These are phyloP conservation scores for Clarias gariepinus DNA, from an alignment of 2,113 vertebrate genomes.

Conservation along the genomic window DNA sequence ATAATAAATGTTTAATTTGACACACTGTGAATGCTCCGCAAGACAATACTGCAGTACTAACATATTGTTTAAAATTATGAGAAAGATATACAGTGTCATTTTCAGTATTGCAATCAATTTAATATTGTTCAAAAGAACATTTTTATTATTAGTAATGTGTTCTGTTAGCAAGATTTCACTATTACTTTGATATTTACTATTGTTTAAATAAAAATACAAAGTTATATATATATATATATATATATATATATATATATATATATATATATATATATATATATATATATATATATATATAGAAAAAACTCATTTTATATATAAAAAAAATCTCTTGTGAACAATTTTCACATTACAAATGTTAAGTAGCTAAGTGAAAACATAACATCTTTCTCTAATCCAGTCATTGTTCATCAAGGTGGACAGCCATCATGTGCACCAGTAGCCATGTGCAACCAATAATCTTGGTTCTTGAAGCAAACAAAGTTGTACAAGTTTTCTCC, in stretches of 20 bases:
- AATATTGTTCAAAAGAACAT: not conserved
- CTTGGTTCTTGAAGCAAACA: conserved; percentile 81
- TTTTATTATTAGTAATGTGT: not conserved
- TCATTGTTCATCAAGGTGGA: conserved; percentile 70
- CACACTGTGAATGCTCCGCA: not conserved
- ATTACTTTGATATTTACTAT: not conserved
- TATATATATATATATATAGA: too few species aligned
- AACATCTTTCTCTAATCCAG: not conserved
- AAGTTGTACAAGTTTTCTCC: conserved; percentile 90
- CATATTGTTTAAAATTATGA: not conserved
- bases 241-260: too few species aligned
- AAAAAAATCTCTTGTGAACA: not conserved
- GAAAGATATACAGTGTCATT: not conserved
- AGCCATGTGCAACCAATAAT: conserved; percentile 88
- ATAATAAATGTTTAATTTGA: not conserved
- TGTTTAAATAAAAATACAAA: not conserved
- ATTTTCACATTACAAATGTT: not conserved
- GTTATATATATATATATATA: too few species aligned
- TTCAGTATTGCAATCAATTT: not conserved
- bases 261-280: too few species aligned
- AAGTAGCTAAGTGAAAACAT: not conserved
- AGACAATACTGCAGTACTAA: not conserved
- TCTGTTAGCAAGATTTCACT: not conserved
- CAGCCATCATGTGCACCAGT: conserved; percentile 81
- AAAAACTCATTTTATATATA: not conserved